These are phyloP conservation scores for Halcyon badia DNA, from an alignment of 2,797 vertebrate species.

Conservation along the genomic window DNA sequence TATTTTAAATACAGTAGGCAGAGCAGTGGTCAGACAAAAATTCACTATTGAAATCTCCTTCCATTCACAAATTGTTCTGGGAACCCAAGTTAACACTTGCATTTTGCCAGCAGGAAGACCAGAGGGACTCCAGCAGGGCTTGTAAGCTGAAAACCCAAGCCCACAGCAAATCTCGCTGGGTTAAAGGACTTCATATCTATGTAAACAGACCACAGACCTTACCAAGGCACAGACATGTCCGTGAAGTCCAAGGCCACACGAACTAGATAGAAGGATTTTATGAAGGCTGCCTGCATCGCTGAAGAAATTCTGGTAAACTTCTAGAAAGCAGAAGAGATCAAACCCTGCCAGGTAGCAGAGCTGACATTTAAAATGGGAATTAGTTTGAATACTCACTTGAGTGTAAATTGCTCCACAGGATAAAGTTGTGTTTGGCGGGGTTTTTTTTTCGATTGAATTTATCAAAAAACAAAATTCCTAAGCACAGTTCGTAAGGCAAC, in stretches of 20 bases:
- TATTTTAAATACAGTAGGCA: background rate
- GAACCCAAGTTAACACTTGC: slow-evolving; percentile 44
- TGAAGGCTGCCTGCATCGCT: slow-evolving; percentile 13
- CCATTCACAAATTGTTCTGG: slow-evolving; percentile 24
- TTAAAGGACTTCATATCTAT: slow-evolving; percentile 61
- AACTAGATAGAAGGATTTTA: slow-evolving; percentile 50
- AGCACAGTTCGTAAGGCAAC: background rate
- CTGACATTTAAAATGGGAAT: background rate
- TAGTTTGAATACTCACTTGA: background rate
- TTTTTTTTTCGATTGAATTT: background rate
- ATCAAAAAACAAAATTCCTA: background rate
- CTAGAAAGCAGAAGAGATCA: slow-evolving; percentile 5
- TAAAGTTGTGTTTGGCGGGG: background rate
- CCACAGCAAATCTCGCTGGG: slow-evolving; percentile 45
- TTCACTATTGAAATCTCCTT: background rate
- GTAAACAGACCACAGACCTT: slow-evolving; percentile 63
- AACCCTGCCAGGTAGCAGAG: background rate
- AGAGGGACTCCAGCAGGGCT: slow-evolving; percentile 20
- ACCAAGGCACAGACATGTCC: slow-evolving; percentile 15
- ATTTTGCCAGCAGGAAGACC: slow-evolving; percentile 42
- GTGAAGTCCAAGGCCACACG: slow-evolving; percentile 54
- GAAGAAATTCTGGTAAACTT: slow-evolving; percentile 17
- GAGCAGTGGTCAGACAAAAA: background rate
- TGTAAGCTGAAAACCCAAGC: slow-evolving; percentile 44
- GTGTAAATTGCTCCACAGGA: background rate